These are phyloP conservation scores for Phacellophora camtschatica DNA, from an alignment of 30 jellyfish, hydroid and myxozoan genomes.

Conservation along the genomic window DNA sequence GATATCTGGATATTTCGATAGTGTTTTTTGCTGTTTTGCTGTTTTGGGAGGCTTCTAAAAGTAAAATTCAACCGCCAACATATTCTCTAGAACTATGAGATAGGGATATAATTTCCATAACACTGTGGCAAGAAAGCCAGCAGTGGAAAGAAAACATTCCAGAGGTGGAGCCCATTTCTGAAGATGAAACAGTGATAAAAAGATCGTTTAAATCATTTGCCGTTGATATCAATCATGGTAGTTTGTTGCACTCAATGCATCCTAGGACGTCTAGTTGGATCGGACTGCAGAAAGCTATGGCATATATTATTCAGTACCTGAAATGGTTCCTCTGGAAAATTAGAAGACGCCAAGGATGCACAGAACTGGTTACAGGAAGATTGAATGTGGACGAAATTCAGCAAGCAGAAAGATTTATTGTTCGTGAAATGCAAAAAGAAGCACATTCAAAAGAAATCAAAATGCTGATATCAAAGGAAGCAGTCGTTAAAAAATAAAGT, in stretches of 20 bases:
- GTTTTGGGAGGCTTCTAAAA: too few relatives aligned
- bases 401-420: not conserved
- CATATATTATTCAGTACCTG: too few relatives aligned
- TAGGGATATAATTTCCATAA: too few relatives aligned
- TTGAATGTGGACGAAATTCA: not conserved
- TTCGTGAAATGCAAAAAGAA: not conserved
- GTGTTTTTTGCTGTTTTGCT: too few relatives aligned
- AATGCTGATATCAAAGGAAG: not conserved
- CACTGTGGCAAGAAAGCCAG: too few relatives aligned
- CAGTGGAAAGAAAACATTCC: too few relatives aligned
- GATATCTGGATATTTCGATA: too few relatives aligned
- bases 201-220: not conserved
- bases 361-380: too few relatives aligned
- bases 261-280: not conserved
- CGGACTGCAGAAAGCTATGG: not conserved
- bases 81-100: too few relatives aligned
- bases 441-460: not conserved
- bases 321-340: too few relatives aligned
- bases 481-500: not conserved
- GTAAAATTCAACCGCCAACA: too few relatives aligned
- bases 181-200: slow-evolving; percentile 11
- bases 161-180: not conserved
- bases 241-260: not conserved
- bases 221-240: not conserved
- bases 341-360: too few relatives aligned